A percentile compares a stretch with the other conserved stretches of the same genome.
These are phyloP conservation scores for Luperina nickerlii DNA, from an alignment of 2,888 invertebrate species.

Conservation along the genomic window DNA sequence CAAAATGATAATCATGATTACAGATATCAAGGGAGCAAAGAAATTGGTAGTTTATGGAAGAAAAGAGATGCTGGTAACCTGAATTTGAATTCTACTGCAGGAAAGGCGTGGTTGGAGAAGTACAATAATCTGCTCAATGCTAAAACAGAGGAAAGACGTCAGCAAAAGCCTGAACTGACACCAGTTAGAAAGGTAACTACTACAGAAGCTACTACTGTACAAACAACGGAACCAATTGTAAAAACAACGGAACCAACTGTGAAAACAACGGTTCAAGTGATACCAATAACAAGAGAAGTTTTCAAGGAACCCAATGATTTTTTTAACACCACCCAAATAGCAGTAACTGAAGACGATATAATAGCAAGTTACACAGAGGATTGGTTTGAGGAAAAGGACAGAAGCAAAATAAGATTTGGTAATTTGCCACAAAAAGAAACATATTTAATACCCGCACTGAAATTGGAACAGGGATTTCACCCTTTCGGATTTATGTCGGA, in stretches of 20 bases:
- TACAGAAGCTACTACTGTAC: conserved; percentile 55
- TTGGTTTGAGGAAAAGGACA: conserved; percentile 84
- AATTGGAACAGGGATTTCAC: conserved; percentile 91
- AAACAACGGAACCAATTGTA: conserved; percentile 16
- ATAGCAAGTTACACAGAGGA: conserved; percentile 81
- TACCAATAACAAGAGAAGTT: conserved; percentile 84
- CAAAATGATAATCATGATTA: conserved; percentile 74
- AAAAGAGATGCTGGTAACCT: conserved; percentile 80
- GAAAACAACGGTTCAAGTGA: conserved; percentile 72
- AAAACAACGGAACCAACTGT: conserved; percentile 29
- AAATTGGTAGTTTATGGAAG: conserved; percentile 73
- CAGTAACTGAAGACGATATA: conserved; percentile 79
- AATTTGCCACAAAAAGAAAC: conserved; percentile 85
- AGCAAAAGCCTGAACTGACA: conserved; percentile 74
- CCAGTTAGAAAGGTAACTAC: conserved; percentile 70
- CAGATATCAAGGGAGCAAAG: conserved; percentile 66
- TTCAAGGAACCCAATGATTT: conserved; percentile 71
- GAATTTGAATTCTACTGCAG: conserved; percentile 74
- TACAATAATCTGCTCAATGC: conserved; percentile 78
- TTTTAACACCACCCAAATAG: conserved; percentile 74
- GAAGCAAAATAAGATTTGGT: conserved; percentile 86
- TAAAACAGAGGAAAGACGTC: conserved; percentile 76
- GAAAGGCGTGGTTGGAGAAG: conserved; percentile 80
- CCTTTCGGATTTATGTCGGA: conserved; percentile 91
- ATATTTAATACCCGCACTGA: conserved; percentile 89